Conservation (phyloP, 92 coral and sea anemone genomes). For the Umimayanthus chanpuru region DNA sequence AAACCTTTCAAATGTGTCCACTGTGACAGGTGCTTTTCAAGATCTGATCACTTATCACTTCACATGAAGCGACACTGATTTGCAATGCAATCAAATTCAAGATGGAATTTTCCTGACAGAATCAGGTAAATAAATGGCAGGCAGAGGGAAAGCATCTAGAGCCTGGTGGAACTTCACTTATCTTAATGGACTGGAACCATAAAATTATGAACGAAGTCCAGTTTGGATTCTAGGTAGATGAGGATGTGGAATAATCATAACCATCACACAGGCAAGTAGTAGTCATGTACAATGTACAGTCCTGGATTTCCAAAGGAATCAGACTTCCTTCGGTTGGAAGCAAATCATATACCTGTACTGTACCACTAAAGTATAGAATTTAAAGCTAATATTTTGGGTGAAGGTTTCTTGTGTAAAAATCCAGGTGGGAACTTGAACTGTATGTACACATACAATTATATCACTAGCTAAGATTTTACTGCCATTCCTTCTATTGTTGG, state of each 20-base stretch:
- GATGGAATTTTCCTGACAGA: conserved; percentile 12
- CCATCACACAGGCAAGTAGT: neutral
- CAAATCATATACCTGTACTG: conserved; percentile 4
- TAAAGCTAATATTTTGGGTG: conserved; percentile 27
- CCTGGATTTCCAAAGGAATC: conserved; percentile 4
- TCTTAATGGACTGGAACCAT: conserved; percentile 24
- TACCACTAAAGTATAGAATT: neutral
- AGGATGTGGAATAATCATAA: neutral
- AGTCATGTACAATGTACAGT: conserved; percentile 24
- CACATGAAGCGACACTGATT: conserved; percentile 99
- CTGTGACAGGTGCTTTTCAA: conserved; percentile 97
- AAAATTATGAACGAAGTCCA: neutral
- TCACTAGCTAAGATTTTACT: neutral
- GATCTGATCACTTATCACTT: conserved; percentile 98
- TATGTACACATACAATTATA: neutral
- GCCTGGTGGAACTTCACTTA: conserved; percentile 22
- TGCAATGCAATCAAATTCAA: conserved; percentile 9
- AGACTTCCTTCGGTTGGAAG: neutral
- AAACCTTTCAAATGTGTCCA: conserved; percentile 98
- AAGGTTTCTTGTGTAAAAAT: conserved; percentile 20
- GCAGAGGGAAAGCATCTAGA: neutral
- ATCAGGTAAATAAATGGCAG: conserved; percentile 9
- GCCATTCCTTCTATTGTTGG: neutral
- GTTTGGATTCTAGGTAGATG: conserved; percentile 15
- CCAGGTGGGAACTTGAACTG: neutral